These are phyloP conservation scores for Macrotrachela quadricornifera DNA, from an alignment of 1,140 invertebrate species.

Conservation along the genomic window DNA sequence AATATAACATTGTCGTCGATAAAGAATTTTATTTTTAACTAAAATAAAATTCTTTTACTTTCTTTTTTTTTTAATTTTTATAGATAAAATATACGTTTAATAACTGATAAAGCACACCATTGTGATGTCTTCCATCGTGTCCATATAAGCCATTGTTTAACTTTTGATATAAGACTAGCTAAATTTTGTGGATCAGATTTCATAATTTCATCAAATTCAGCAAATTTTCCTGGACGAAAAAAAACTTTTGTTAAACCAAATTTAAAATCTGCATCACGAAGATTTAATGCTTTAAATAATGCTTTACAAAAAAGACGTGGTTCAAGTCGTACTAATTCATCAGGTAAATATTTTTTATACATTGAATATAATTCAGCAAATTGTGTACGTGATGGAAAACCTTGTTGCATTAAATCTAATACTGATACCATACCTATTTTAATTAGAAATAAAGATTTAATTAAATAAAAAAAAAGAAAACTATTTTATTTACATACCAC, in stretches of 20 bases:
- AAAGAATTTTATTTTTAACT: slow-evolving; percentile 80
- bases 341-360: slow-evolving; percentile 65
- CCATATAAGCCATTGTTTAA: slow-evolving; percentile 67
- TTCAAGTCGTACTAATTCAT: slow-evolving; percentile 53
- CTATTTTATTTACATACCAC: slow-evolving; percentile 1
- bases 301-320: slow-evolving; percentile 75
- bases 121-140: slow-evolving; percentile 77
- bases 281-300: slow-evolving; percentile 71
- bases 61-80: background rate
- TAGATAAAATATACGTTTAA: slow-evolving; percentile 52
- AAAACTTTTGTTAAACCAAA: slow-evolving; percentile 91
- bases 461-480: no score
- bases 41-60: slow-evolving; percentile 15
- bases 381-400: slow-evolving; percentile 66
- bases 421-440: slow-evolving; percentile 80
- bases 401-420: slow-evolving; percentile 76
- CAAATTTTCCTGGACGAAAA: slow-evolving; percentile 88
- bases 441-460: no score
- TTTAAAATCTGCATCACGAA: slow-evolving; percentile 77
- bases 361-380: slow-evolving; percentile 71
- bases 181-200: slow-evolving; percentile 77
- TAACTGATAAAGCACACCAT: slow-evolving; percentile 67
- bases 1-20: slow-evolving; percentile 54
- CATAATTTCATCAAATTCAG: slow-evolving; percentile 91
- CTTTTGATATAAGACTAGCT: slow-evolving; percentile 53